Base-by-base conservation (phyloP, 2,113 vertebrate species). In the Aviceda subcristata region DNA sequence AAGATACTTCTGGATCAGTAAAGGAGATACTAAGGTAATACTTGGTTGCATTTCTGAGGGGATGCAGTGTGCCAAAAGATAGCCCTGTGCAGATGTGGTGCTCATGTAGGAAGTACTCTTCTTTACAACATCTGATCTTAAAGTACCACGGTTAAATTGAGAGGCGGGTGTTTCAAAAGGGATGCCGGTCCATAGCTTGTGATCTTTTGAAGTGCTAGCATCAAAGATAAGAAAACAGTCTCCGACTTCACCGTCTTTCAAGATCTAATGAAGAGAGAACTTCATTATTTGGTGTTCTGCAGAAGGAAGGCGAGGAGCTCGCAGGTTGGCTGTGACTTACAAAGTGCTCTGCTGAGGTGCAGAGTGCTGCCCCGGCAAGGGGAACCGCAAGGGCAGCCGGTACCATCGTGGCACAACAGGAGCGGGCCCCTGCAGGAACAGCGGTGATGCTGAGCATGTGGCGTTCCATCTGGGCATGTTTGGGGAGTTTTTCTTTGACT, bases 351-450 rank as follows among this genome's bases (percentile, higher is more conserved):
- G 63, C 57, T 60, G 63, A 41, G 79, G 8, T 36, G 73, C 12
- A 46, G 29, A 46, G 8, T 2, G 12, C 10, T 41, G 69, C 50
- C 75, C 57, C 9, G 32, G 71, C 41, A 6, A 6, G 15, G 36
- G 53, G 12, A 38, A 3, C 3, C 29, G 13, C 0, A 0, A 39
- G 23, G 48, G 78, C 29, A 24, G 48, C 48, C 34, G 1, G 5
- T 21, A 3, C 46, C 0, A 0, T 12, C 32, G 2, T 1, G 1
- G 36, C 48, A 11, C 0, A 0, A 0, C 0, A 19, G 39, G 30
- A 19, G 24, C 9, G 3, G 11, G 14, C 41, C 38, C n/a, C 2
- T 5, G 12, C 4, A 3, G 29, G 36, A 7, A 1, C 29, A 10
- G 12, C 1, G 11, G 9, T 39, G 67, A 1, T 46, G 48, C 88